A percentile compares a stretch with the other conserved stretches of the same genome.
These are phyloP conservation scores for Morus bassanus DNA, from an alignment of 2,797 vertebrate genomes.

Conservation along the genomic window DNA sequence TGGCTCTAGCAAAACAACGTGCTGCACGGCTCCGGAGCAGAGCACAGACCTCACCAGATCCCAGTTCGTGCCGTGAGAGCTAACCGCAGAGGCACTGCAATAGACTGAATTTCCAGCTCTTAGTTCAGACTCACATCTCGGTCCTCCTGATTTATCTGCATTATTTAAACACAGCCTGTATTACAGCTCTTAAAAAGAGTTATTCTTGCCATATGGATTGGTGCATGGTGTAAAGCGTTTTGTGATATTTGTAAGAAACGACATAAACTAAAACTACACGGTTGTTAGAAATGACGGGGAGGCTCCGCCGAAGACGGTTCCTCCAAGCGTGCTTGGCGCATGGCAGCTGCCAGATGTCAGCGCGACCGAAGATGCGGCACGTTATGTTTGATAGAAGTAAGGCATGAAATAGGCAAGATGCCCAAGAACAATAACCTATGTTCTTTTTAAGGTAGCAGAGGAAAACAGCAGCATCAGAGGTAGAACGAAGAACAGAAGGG, in stretches of 20 bases:
- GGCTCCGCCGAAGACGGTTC: slow-evolving; percentile 4
- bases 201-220: background rate
- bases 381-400: background rate
- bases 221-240: background rate
- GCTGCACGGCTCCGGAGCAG: background rate
- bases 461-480: slow-evolving; percentile 17
- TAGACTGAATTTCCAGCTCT: background rate
- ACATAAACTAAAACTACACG: background rate
- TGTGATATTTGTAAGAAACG: background rate
- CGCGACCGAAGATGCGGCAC: background rate
- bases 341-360: slow-evolving; percentile 42
- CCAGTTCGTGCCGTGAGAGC: no score
- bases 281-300: background rate
- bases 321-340: slow-evolving; percentile 6
- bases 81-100: no score
- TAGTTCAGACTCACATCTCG: background rate
- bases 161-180: background rate
- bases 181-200: background rate
- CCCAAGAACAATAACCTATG: slow-evolving; percentile 32
- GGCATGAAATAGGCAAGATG: background rate
- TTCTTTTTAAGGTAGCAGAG: slow-evolving; percentile 33
- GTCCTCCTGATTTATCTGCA: background rate
- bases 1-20: rapidly evolving
- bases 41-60: background rate
- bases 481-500: slow-evolving; percentile 26